Percentiles rank a stretch among this genome's conserved stretches.
phyloP scores from a whole-genome alignment of 2,113 vertebrate species.

The Climacteris rufus region DNA sequence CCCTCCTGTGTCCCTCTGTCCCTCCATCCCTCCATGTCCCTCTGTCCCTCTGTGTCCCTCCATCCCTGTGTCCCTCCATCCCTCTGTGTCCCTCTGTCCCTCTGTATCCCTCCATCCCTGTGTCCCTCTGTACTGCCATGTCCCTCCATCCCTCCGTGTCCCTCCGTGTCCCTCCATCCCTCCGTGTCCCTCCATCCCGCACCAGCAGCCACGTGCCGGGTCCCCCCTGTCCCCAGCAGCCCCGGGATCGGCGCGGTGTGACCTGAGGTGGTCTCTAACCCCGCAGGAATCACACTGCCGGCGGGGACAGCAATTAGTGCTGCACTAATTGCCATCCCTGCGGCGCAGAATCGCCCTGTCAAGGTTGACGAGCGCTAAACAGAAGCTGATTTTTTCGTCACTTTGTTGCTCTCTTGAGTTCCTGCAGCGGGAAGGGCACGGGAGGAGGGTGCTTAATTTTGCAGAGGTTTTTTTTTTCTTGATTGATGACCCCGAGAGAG shows the following conservation, averaged over 20 bases:
- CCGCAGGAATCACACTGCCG: rapidly evolving
- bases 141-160: neutral
- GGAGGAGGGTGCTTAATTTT: neutral
- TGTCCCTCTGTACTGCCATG: no score
- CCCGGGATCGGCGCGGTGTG: rapidly evolving
- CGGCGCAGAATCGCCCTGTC: neutral
- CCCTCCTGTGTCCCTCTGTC: neutral
- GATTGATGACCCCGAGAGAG: neutral
- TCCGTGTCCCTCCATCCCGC: neutral
- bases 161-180: neutral
- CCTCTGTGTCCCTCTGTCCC: neutral
- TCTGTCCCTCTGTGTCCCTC: neutral
- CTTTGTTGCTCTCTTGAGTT: neutral
- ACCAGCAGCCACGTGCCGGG: rapidly evolving
- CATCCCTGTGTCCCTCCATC: neutral
- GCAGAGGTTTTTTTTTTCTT: neutral
- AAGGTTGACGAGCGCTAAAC: neutral
- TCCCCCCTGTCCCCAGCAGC: neutral
- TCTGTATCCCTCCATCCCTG: no score
- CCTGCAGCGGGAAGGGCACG: neutral
- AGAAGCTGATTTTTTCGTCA: neutral
- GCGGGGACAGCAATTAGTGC: neutral
- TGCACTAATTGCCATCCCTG: neutral
- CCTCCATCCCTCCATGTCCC: neutral
- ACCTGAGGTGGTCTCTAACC: neutral